Base-by-base conservation (phyloP, 1,140 invertebrate species). In the Pectinophora gossypiella region DNA sequence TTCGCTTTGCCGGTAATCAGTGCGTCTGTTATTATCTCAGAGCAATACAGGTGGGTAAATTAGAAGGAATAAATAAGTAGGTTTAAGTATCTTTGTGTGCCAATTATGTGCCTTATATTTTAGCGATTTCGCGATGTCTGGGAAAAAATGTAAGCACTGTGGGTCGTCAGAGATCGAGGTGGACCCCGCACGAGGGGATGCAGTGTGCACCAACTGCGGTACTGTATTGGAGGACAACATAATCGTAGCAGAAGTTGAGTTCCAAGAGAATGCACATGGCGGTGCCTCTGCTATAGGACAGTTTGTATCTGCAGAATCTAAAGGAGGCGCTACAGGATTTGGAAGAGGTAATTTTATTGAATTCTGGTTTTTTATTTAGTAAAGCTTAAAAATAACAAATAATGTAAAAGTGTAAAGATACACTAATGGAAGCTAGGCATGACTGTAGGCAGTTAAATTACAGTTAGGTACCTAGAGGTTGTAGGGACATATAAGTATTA, bases 161-260 rank as follows among this genome's bases (percentile, higher is more conserved):
- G 96, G 96, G 5, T 96, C 96, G 48, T 95, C 93, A n/a, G 95
- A 98, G 42, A 96, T 99, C 51, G 97, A 99, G 86, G 94, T 94
- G 48, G 97, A 99, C 88, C 94, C 95, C 67, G 92, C 94, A 23
- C 89, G 97, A 72, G 98, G 97, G 42, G 97, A 99, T 92, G 95
- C 96, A 32, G 96, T 99, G 0, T 99, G 98, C 88, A 99, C 95
- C 22, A 93, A 94, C 66, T 99, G 98, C 90, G 98, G 98, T 38
- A 94, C 95, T 22, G 98, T 99, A 1, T 81, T 99, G 2, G 98
- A 99, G 78, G 97, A 99, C 66, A 97, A 95, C 67, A 93, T 97
- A 44, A 99, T 99, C 74, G 97, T 99, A 19, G 96, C 95, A 2
- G 98, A 99, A 84, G 93, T 98, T 46, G 95, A 98, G 77, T 99